Evolutionary conservation across 2,113 vertebrate species (phyloP).

Genomic region (Scophthalmus maximus): DNA sequence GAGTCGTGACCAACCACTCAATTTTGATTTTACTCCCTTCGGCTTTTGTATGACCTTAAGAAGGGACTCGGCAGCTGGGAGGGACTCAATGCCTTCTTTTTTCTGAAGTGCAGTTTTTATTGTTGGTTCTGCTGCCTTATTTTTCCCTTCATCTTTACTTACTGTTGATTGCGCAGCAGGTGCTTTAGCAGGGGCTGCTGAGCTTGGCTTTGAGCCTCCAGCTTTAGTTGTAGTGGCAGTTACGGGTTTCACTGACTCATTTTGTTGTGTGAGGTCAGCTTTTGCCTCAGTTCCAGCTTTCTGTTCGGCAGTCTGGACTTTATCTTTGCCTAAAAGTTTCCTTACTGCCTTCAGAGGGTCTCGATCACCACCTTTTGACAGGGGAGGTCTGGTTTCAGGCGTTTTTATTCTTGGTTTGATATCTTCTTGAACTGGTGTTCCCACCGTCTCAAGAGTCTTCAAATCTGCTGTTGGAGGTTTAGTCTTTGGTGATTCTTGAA

Average conservation of each 20-base stretch:
- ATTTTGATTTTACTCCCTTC: slow-evolving; percentile 73
- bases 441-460: slow-evolving; percentile 26
- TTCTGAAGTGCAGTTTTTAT: slow-evolving; percentile 48
- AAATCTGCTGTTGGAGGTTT: slow-evolving; percentile 43
- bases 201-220: slow-evolving; percentile 23
- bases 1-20: slow-evolving; percentile 90
- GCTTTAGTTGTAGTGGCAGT: slow-evolving; percentile 20
- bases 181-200: not conserved
- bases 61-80: slow-evolving; percentile 61
- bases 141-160: slow-evolving; percentile 45
- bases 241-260: slow-evolving; percentile 47
- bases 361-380: slow-evolving; percentile 36
- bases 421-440: slow-evolving; percentile 43
- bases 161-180: slow-evolving; percentile 32
- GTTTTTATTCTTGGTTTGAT: slow-evolving; percentile 54
- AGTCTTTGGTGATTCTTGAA: slow-evolving; percentile 46
- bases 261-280: slow-evolving; percentile 13
- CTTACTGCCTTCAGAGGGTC: slow-evolving; percentile 55
- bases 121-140: slow-evolving; percentile 28
- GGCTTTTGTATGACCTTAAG: slow-evolving; percentile 70
- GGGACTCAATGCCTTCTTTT: slow-evolving; percentile 17
- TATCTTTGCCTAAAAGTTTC: slow-evolving; percentile 66
- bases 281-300: slow-evolving; percentile 32
- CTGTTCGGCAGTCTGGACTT: slow-evolving; percentile 35
- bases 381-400: slow-evolving; percentile 48